Evolutionary conservation across 1,140 invertebrate species (phyloP).

Genomic region (Formica exsecta): DNA sequence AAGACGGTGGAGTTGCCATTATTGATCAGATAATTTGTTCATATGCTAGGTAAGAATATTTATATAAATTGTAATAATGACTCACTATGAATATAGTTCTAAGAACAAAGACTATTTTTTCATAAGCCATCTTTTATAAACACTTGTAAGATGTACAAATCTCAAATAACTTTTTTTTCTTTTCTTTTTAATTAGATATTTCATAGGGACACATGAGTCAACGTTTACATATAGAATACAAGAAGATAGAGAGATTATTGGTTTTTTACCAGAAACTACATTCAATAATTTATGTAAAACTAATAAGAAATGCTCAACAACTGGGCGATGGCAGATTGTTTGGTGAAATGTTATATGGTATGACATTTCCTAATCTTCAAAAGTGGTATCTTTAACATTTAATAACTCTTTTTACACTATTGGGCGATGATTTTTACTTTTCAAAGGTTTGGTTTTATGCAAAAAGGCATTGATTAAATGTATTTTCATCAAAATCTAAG

Average conservation of each 20-base stretch:
- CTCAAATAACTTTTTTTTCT: conserved; percentile 50
- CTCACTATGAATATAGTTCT: conserved; percentile 6
- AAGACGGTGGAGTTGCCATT: conserved; percentile 96
- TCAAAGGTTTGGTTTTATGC: no score
- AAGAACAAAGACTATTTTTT: background rate
- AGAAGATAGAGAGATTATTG: conserved; percentile 98
- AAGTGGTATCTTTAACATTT: no score
- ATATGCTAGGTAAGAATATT: conserved; percentile 89
- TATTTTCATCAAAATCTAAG: no score
- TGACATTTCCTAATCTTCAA: no score
- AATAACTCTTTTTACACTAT: no score
- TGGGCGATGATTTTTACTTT: no score
- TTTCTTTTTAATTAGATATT: conserved; percentile 87
- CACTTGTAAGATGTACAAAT: conserved; percentile 6
- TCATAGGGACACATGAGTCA: conserved; percentile 97
- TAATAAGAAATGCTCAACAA: conserved; percentile 77
- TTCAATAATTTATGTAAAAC: conserved; percentile 95
- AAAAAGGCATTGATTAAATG: no score
- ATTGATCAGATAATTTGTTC: conserved; percentile 98
- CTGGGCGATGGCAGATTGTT: conserved; percentile 81
- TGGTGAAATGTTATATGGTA: conserved; percentile 71
- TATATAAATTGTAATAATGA: conserved; percentile 40
- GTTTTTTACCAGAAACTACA: conserved; percentile 92
- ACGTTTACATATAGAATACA: conserved; percentile 98
- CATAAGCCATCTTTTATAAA: background rate